Conservation (phyloP, 2,797 vertebrate species). For the Schizopygopsis pylzovi region DNA sequence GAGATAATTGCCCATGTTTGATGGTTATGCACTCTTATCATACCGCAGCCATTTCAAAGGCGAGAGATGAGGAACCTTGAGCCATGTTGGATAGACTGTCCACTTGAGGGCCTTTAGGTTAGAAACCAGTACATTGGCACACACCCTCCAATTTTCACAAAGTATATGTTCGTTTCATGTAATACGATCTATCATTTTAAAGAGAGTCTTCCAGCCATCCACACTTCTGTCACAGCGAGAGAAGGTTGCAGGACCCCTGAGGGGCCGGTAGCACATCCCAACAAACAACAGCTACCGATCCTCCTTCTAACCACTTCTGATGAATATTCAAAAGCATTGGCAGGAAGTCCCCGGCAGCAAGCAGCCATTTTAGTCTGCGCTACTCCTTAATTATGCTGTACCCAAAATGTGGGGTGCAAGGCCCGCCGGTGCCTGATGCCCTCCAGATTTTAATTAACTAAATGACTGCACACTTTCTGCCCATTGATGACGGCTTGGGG, state of each 20-base stretch:
- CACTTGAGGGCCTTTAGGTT: conserved; percentile 8
- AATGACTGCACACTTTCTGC: conserved; percentile 77
- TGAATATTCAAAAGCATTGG: conserved; percentile 78
- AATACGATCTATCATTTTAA: conserved; percentile 37
- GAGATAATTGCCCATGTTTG: conserved; percentile 54
- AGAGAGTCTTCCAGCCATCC: conserved; percentile 43
- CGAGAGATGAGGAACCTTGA: conserved; percentile 19
- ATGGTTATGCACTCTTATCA: conserved; percentile 47
- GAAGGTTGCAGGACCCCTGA: conserved; percentile 64
- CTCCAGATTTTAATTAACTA: conserved; percentile 84
- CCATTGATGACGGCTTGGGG: conserved; percentile 78
- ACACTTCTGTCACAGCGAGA: conserved; percentile 59
- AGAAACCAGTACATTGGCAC: not conserved
- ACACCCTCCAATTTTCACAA: conserved; percentile 8
- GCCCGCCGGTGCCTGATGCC: conserved; percentile 71
- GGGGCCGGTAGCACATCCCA: conserved; percentile 67
- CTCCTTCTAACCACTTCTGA: conserved; percentile 75
- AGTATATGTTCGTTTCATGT: conserved; percentile 25
- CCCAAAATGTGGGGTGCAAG: conserved; percentile 75
- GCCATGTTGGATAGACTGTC: conserved; percentile 26
- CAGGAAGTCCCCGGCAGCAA: conserved; percentile 74
- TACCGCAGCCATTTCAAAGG: conserved; percentile 36
- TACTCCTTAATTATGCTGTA: conserved; percentile 75
- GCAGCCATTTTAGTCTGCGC: conserved; percentile 75
- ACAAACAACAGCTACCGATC: conserved; percentile 69